Conservation (phyloP, 2,797 vertebrate genomes). For the Pseudomugil tenellus region DNA sequence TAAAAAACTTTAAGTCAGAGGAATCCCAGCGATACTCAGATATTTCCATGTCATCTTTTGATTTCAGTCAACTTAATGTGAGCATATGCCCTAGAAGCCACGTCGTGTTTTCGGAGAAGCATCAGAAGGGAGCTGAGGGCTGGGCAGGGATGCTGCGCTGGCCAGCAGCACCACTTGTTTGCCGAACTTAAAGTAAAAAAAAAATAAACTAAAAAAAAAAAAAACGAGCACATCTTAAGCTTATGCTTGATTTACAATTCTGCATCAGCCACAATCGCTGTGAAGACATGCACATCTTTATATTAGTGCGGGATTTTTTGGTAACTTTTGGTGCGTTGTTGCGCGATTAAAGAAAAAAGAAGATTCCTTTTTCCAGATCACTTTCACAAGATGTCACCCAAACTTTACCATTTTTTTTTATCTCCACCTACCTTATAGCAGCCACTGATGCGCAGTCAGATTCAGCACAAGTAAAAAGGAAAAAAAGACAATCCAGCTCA, state of each 20-base stretch:
- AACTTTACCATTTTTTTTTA: constrained; percentile 31
- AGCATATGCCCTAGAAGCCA: not conserved
- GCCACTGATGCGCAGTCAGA: constrained; percentile 27
- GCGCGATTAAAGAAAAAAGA: not conserved
- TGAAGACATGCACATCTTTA: not conserved
- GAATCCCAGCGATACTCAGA: not conserved
- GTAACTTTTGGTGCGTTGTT: constrained; percentile 41
- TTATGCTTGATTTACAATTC: not conserved
- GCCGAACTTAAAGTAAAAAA: constrained; percentile 40
- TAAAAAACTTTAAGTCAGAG: constrained; percentile 1
- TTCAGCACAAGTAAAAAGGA: constrained; percentile 25
- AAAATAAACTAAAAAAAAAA: constrained; percentile 41
- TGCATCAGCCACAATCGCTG: not conserved
- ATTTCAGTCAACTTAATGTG: constrained; percentile 38
- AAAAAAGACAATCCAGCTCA: constrained; percentile 65
- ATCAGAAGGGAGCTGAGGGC: constrained; percentile 34
- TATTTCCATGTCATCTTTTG: not conserved
- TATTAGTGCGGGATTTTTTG: not conserved
- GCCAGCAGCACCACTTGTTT: constrained; percentile 42
- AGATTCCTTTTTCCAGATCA: not conserved
- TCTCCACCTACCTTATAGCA: constrained; percentile 62
- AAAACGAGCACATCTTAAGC: not conserved
- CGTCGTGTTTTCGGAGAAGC: constrained; percentile 16
- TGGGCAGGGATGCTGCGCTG: constrained; percentile 66
- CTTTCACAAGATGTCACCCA: constrained; percentile 1